Percentiles rank a stretch among this genome's conserved stretches.
These are phyloP conservation scores for Drosophila kambysellisi DNA, from an alignment of 2,888 invertebrate genomes.

Conservation along the genomic window DNA sequence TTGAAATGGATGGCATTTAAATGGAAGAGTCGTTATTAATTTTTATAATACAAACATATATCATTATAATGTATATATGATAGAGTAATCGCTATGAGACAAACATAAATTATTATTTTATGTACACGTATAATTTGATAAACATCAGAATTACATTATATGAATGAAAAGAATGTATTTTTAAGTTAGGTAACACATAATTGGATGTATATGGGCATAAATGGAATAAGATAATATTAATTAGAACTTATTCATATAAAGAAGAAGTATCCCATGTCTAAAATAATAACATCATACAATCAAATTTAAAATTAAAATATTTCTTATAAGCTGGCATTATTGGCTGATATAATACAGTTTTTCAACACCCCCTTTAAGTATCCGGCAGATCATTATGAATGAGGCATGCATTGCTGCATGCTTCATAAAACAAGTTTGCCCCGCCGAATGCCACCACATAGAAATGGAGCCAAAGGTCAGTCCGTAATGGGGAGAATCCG, in stretches of 20 bases:
- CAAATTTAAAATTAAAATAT: background rate
- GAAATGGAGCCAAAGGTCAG: conserved; percentile 46
- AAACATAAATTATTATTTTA: conserved; percentile 1
- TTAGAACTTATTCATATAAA: too few species aligned
- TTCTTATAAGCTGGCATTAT: background rate
- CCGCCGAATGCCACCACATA: background rate
- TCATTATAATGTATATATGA: background rate
- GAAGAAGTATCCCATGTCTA: background rate
- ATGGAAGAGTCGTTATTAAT: conserved; percentile 8
- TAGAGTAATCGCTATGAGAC: background rate
- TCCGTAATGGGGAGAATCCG: conserved; percentile 10
- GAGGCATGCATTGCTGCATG: conserved; percentile 16
- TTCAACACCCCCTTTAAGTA: background rate
- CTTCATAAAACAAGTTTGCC: background rate
- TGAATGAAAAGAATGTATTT: background rate
- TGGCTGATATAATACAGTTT: background rate
- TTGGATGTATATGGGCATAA: background rate
- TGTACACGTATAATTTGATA: background rate
- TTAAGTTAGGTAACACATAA: too few species aligned
- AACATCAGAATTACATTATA: background rate
- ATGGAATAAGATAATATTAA: background rate
- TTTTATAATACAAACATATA: background rate
- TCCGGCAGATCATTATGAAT: background rate
- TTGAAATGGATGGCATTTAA: background rate
- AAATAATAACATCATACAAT: background rate